A percentile compares a stretch with the other conserved stretches of the same genome.
phyloP scores from a whole-genome alignment of 2,113 vertebrate genomes.

The Microcebus lehilahytsara region DNA sequence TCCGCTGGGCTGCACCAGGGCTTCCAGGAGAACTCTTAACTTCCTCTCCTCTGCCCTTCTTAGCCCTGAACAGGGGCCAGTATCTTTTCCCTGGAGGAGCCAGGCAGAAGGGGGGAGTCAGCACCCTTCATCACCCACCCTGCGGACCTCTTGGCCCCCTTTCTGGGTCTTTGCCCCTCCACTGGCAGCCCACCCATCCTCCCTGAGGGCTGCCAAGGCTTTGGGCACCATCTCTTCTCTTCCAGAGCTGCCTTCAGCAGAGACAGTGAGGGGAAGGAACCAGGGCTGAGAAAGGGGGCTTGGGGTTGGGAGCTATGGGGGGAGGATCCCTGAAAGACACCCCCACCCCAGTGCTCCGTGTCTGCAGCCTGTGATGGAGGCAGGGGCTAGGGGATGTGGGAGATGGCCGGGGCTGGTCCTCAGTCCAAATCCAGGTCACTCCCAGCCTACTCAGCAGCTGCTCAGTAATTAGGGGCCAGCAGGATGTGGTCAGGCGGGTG shows the following conservation, averaged over 20 bases:
- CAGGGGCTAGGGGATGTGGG: background rate
- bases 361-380: background rate
- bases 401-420: background rate
- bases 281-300: background rate
- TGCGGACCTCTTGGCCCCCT: background rate
- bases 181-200: background rate
- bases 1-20: background rate
- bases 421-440: conserved; percentile 70
- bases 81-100: background rate
- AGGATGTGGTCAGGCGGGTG: conserved; percentile 51
- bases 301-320: background rate
- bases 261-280: background rate
- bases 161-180: background rate
- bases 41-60: background rate
- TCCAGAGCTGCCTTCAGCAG: background rate
- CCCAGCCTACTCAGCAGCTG: conserved; percentile 51
- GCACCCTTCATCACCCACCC: background rate
- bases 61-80: background rate
- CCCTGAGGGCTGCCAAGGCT: background rate
- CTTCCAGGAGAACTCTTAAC: background rate
- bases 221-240: fast-evolving
- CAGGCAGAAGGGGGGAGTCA: background rate
- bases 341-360: background rate
- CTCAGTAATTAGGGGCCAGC: conserved; percentile 72
- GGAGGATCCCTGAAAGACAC: background rate